Percentiles rank a stretch among this genome's conserved stretches.
These are phyloP conservation scores for Campoletis raptor DNA, from an alignment of 2,888 invertebrate genomes.

Conservation along the genomic window DNA sequence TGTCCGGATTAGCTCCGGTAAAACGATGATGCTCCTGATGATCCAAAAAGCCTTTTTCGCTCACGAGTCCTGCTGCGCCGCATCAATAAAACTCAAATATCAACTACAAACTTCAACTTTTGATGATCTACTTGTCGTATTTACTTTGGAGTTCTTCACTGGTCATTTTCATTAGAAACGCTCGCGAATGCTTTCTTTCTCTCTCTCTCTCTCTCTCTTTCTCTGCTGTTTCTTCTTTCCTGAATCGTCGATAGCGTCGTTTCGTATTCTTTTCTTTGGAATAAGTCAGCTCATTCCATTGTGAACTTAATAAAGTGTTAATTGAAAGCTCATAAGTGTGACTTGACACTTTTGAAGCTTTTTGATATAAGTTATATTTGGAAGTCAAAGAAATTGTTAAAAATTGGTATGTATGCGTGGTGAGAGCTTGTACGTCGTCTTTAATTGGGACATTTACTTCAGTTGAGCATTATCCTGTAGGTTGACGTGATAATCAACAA, in stretches of 20 bases:
- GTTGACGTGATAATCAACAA: slow-evolving; percentile 25
- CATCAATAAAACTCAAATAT: slow-evolving; percentile 22
- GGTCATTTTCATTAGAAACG: not conserved
- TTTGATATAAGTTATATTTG: not conserved
- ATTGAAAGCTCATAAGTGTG: not conserved
- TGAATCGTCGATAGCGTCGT: not conserved
- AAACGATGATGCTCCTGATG: slow-evolving; percentile 20
- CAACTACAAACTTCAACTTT: not conserved
- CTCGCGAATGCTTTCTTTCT: not conserved
- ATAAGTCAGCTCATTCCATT: not conserved
- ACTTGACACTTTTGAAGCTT: too few species aligned
- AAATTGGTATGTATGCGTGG: not conserved
- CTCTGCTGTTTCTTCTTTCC: not conserved
- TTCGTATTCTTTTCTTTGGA: not conserved
- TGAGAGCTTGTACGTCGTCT: not conserved
- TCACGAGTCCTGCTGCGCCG: not conserved
- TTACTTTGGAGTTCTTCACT: slow-evolving; percentile 4
- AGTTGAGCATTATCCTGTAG: slow-evolving; percentile 2
- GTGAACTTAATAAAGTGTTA: not conserved
- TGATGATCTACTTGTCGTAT: slow-evolving; percentile 13
- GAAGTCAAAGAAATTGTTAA: not conserved
- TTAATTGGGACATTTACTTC: not conserved
- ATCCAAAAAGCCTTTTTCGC: slow-evolving; percentile 12
- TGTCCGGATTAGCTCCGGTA: slow-evolving; percentile 40
- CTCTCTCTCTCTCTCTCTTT: not conserved